Evolutionary conservation across 1,140 invertebrate genomes (phyloP).

Genomic region (Apis mellifera): DNA sequence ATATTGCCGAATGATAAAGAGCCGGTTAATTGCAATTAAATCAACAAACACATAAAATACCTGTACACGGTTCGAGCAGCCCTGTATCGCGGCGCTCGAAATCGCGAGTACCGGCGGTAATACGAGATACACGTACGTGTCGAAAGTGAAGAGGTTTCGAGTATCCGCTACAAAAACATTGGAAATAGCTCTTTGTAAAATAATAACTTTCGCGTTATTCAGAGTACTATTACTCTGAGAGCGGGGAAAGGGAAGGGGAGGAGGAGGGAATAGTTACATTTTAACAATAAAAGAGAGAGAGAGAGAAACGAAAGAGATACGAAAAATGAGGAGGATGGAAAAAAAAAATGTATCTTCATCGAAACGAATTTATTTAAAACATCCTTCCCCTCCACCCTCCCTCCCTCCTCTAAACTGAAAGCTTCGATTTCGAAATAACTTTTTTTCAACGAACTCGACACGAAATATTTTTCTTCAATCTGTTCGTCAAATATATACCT

Average conservation of each 20-base stretch:
- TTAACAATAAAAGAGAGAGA: not conserved
- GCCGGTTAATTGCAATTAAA: constrained; percentile 62
- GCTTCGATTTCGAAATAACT: not conserved
- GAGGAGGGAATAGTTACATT: not conserved
- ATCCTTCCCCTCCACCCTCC: not conserved
- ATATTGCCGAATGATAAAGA: constrained; percentile 63
- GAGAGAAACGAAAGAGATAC: too few relatives aligned
- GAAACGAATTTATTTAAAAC: not conserved
- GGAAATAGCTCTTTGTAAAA: constrained; percentile 37
- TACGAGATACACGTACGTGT: constrained; percentile 34
- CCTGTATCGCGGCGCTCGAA: constrained; percentile 17
- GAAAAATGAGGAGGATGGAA: not conserved
- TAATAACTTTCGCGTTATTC: constrained; percentile 32
- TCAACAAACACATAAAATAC: constrained; percentile 57
- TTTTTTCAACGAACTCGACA: not conserved
- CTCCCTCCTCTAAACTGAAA: too few relatives aligned
- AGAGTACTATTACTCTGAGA: not conserved
- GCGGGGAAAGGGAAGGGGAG: too few relatives aligned
- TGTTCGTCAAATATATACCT: not conserved
- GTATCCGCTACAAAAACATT: constrained; percentile 35
- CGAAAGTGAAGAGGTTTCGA: constrained; percentile 46
- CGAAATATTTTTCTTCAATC: not conserved
- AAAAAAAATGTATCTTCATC: not conserved
- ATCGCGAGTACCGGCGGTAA: constrained; percentile 30
- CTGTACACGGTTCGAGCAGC: constrained; percentile 21